A percentile compares a stretch with the other conserved stretches of the same genome.
phyloP scores from a whole-genome alignment of 30 jellyfish, hydroid and myxozoan genomes.

The Catostylus mosaicus region DNA sequence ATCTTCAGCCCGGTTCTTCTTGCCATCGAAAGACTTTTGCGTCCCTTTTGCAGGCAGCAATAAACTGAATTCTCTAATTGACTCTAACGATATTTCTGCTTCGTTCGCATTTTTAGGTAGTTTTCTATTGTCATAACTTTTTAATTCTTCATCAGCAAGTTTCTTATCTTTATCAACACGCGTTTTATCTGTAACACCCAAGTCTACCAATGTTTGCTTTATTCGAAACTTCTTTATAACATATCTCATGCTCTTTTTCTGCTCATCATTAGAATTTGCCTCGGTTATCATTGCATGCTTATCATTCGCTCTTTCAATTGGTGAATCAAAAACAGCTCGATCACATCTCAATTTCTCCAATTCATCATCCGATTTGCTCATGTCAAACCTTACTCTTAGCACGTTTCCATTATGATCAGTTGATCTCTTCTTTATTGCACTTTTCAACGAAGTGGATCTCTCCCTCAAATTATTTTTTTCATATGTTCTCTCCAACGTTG shows the following conservation, averaged over 20 bases:
- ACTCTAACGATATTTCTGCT: conserved; percentile 15
- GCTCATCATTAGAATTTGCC: not conserved
- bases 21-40: not conserved
- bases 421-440: conserved; percentile 38
- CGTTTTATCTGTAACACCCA: not conserved
- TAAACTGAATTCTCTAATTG: conserved; percentile 31
- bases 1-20: not conserved
- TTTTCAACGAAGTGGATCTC: conserved; percentile 42
- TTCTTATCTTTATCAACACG: not conserved
- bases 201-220: conserved; percentile 39
- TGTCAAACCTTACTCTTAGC: conserved; percentile 55
- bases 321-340: conserved; percentile 6
- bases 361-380: conserved; percentile 36
- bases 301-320: not conserved
- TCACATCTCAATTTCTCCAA: not conserved
- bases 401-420: conserved; percentile 34
- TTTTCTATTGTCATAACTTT: not conserved
- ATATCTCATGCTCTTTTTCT: conserved; percentile 35
- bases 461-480: not conserved
- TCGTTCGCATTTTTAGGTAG: not conserved
- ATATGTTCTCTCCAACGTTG: not conserved
- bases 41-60: conserved; percentile 1
- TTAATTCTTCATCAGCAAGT: not conserved
- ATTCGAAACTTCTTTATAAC: conserved; percentile 55
- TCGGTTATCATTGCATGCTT: not conserved